Evolutionary conservation across 2,113 vertebrate species (phyloP).

Genomic region (Phodopus roborovskii): DNA sequence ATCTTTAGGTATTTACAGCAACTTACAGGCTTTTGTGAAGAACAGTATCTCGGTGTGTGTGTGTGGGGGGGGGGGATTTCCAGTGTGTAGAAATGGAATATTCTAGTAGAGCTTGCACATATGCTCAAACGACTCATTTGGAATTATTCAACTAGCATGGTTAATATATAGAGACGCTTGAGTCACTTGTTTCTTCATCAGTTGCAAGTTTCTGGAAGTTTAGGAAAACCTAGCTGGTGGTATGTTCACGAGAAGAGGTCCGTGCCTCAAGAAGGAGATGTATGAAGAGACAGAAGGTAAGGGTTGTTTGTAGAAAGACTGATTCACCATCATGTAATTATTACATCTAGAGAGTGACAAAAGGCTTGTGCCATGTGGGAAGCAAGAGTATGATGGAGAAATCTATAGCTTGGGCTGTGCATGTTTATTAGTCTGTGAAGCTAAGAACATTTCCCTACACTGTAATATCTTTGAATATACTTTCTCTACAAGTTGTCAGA

Average conservation of each 20-base stretch:
- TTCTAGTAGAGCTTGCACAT: background rate
- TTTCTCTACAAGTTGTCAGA: conserved; percentile 3
- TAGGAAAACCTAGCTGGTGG: conserved; percentile 39
- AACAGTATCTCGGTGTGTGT: background rate
- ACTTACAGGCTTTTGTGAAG: background rate
- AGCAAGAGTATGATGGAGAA: background rate
- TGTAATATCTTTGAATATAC: background rate
- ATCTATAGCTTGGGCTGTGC: background rate
- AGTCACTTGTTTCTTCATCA: conserved; percentile 24
- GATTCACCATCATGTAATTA: conserved; percentile 16
- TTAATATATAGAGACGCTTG: conserved; percentile 4
- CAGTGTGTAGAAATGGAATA: background rate
- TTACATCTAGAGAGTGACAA: background rate
- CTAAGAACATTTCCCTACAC: background rate
- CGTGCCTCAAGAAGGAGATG: background rate
- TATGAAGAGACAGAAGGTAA: background rate
- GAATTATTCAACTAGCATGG: background rate
- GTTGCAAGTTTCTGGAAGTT: background rate
- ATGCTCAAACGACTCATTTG: conserved; percentile 10
- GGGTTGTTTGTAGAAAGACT: conserved; percentile 10
- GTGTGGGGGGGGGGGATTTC: background rate
- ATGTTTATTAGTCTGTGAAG: background rate
- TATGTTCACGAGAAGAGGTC: background rate
- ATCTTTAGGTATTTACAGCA: background rate
- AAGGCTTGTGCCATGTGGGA: background rate